Base-by-base conservation (phyloP, 1,140 invertebrate genomes). In the Eupristina koningsbergeri region DNA sequence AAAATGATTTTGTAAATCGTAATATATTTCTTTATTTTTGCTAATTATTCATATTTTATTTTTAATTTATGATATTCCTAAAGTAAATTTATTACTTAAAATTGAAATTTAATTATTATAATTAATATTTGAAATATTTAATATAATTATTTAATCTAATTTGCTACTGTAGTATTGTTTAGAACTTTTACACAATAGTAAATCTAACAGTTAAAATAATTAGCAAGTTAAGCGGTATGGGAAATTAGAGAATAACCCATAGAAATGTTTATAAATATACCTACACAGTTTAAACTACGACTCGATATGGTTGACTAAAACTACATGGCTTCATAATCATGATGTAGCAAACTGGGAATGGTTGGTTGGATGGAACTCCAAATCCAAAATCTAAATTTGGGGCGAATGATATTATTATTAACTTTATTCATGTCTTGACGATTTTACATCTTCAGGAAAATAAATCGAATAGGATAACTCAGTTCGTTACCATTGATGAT, bases 261-360 rank as follows among this genome's bases (percentile, higher is more conserved):
- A 69, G 64, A 69, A 39, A 69, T 69, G 64, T 39, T 69, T 39
- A 39, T 39, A 69, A 69, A 39, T 69, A 69, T 39, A 19, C 34
- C 34, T 11, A 22, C 22, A 9, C 34, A 69, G 64, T 39, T 1
- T 5, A 19, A 69, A 69, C 11, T 69, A 22, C 34, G 34, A 22
- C n/a, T 7, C 5, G 3, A 31, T 36, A 67, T 5, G 13, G 34
- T 22, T 34, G 34, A 39, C 34, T 3, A 31, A 11, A 22, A 34
- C 64, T 69, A 39, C 34, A 69, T 0, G 64, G 64, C 34, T 69
- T 39, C 64, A 11, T 19, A 11, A 39, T 39, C 22, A 69, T 69
- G 64, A 69, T 9, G 34, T 69, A 69, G 64, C 3, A 7, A 39
- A 39, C 64, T 31, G 64, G 39, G 19, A 39, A 34, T 69, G 64